Evolutionary conservation across 2,888 invertebrate genomes (phyloP), one percentile per base, ranked within the genome.

Genomic region (Elegia similella): DNA sequence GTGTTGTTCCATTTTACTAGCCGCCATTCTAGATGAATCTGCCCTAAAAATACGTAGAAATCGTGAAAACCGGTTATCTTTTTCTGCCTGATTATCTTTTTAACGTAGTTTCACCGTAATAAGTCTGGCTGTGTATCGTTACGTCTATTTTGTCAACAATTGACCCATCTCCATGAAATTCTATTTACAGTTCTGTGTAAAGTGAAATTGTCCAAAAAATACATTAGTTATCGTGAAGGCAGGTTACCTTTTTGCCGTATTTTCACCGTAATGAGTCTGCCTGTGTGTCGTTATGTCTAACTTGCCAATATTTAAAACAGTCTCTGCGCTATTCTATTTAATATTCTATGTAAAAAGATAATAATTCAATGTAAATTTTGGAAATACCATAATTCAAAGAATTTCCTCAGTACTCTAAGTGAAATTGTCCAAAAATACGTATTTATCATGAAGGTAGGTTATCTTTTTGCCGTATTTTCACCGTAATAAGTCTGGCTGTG

Each of bases 141-240:
- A 56, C 59, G 42, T 57, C 62, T 62, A 65, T 63, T 65, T 65
- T 62, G 59, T 60, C 59, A 56, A n/a, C n/a, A n/a, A n/a, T n/a
- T n/a, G n/a, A n/a, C n/a, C n/a, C n/a, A n/a, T n/a, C n/a, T n/a
- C n/a, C n/a, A n/a, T n/a, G n/a, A n/a, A 23, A 23, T 23, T 23
- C 5, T 23, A 23, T 23, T 23, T 23, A 3, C 23, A 2, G 2
- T 23, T 3, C 23, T 23, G 5, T 23, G 2, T 23, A 5, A 23
- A 5, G 23, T 23, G 23, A 23, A 23, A 23, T 23, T 2, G 23
- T 2, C 23, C 23, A 23, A 23, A 23, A n/a, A 23, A 23, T 23
- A 23, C 23, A 23, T 23, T 23, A n/a, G 23, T 23, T 23, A 23
- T 23, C 23, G 2, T 23, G 23, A 23, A 23, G 23, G 5, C 8